Evolutionary conservation across 1,140 invertebrate genomes (phyloP), one percentile per base, ranked within the genome.

Genomic region (Atopsyche davidsoni): DNA sequence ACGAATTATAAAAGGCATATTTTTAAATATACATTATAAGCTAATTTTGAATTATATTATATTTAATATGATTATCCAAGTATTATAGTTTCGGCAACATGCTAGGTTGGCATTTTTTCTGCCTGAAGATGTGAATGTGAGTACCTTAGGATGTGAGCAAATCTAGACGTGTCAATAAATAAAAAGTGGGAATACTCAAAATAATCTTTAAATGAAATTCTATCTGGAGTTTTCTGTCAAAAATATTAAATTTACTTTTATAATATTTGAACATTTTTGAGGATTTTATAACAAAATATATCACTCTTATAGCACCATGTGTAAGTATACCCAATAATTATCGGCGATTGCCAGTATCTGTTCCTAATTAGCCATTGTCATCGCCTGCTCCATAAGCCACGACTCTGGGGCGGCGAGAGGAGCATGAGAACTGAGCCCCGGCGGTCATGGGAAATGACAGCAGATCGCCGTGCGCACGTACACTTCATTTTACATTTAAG

Each of bases 401-500:
- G 16, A 19, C 36, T 39, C 7, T 6, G 14, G 21, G 2, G 10
- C 14, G 34, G 17, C 14, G 3, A 22, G 22, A 25, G 23, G n/a
- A 17, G 14, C 43, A 45, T 56, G 54, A 49, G 54, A 56, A 56
- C 17, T 13, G 6, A 21, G 23, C 49, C 17, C 14, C 11, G 16
- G 24, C 43, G 49, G 49, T 52, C 54, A 56, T 56, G 54, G 54
- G 54, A 56, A 56, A 52, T 56, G 54, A 52, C 54, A 56, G 34
- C 44, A 44, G 45, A 51, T 45, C 49, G 49, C 40, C 54, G 45
- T 48, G 54, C 51, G 52, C 54, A 56, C 54, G 54, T 56, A 56
- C 50, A 51, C 34, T 56, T 56, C 54, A 56, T 56, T 56, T 56
- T 51, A 56, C 54, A 47, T 55, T 43, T 55, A 55, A 55, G 53